Conservation (phyloP, 2,113 vertebrate species). For the Pholis gunnellus region DNA sequence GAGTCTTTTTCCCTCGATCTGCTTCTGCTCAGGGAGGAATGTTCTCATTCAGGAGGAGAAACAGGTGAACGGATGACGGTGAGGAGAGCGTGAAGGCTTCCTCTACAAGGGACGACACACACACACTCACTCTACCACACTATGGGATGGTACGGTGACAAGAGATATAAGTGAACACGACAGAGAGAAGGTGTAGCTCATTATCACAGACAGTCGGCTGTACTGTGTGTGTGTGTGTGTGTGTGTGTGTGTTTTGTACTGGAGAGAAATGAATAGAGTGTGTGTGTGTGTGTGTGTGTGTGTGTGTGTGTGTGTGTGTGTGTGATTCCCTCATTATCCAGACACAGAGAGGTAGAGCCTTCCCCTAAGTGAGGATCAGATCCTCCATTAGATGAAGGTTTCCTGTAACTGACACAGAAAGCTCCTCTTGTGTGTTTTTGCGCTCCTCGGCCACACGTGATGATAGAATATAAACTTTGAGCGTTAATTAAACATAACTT, state of each 20-base stretch:
- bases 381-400: slow-evolving; percentile 29
- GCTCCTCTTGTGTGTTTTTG: no score
- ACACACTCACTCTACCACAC: slow-evolving; percentile 3
- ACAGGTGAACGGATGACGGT: background rate
- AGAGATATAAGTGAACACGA: slow-evolving; percentile 39
- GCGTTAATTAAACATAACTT: background rate
- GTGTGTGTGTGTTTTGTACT: no score
- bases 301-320: background rate
- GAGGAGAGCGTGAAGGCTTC: background rate
- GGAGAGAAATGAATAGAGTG: no score
- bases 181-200: slow-evolving; percentile 55
- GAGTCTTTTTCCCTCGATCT: background rate
- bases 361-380: slow-evolving; percentile 33
- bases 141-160: background rate
- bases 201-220: slow-evolving; percentile 34
- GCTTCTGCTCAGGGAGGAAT: background rate
- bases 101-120: background rate
- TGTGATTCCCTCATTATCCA: slow-evolving; percentile 38
- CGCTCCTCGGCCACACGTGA: background rate
- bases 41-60: background rate
- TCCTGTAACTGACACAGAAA: background rate
- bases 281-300: no score
- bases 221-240: background rate
- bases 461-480: background rate
- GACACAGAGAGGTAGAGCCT: slow-evolving; percentile 18